Percentiles rank a stretch among this genome's conserved stretches.
Conservation (phyloP, 2,888 invertebrate species). For the Miltochrista miniata region DNA sequence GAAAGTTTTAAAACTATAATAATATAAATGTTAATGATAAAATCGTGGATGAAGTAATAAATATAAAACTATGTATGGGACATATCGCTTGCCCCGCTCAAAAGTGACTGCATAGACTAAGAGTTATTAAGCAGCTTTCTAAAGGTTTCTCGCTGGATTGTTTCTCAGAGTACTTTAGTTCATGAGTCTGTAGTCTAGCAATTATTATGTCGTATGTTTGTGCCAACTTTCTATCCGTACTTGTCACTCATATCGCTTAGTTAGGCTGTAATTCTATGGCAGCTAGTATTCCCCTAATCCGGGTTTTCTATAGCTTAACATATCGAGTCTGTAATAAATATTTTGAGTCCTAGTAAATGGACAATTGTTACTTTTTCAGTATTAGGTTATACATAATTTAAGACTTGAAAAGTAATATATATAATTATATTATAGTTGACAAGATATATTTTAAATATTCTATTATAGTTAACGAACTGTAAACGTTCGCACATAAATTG, state of each 20-base stretch:
- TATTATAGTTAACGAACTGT: slow-evolving; percentile 43
- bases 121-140: too few relatives aligned
- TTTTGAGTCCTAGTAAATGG: slow-evolving; percentile 38
- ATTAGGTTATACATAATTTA: slow-evolving; percentile 72
- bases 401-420: slow-evolving; percentile 71
- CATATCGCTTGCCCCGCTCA: too few relatives aligned
- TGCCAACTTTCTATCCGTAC: slow-evolving; percentile 64
- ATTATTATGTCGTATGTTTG: slow-evolving; percentile 59
- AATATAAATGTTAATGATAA: too few relatives aligned
- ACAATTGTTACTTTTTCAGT: slow-evolving; percentile 71
- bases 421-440: background rate
- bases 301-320: slow-evolving; percentile 39
- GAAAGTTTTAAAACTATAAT: too few relatives aligned
- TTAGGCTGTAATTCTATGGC: background rate
- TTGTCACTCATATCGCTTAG: slow-evolving; percentile 10
- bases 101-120: too few relatives aligned
- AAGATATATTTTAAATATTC: slow-evolving; percentile 45
- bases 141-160: too few relatives aligned
- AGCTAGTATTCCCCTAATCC: slow-evolving; percentile 5
- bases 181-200: too few relatives aligned
- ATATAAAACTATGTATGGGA: too few relatives aligned
- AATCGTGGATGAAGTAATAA: too few relatives aligned
- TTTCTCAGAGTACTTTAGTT: too few relatives aligned
- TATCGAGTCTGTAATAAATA: slow-evolving; percentile 67
- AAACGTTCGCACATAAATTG: slow-evolving; percentile 48